These are phyloP conservation scores for Lates calcarifer DNA, from an alignment of 2,113 vertebrate genomes.

Conservation along the genomic window DNA sequence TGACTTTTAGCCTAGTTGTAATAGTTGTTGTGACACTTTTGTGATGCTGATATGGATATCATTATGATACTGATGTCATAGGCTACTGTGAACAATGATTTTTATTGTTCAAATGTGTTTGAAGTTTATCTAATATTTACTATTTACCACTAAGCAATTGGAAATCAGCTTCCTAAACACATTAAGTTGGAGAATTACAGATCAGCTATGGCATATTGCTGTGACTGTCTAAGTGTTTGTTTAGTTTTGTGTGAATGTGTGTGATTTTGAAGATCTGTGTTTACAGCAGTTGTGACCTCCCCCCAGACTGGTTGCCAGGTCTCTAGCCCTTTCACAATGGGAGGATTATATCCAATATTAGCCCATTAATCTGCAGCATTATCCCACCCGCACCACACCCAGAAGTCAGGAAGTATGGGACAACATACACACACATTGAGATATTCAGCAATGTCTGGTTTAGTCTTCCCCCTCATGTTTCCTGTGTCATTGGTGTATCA, in stretches of 20 bases:
- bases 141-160: background rate
- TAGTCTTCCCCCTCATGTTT: slow-evolving; percentile 30
- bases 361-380: slow-evolving; percentile 71
- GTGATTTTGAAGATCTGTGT: slow-evolving; percentile 20
- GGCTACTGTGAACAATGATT: too few relatives aligned
- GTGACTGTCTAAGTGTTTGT: background rate
- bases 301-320: slow-evolving; percentile 21
- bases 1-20: too few relatives aligned
- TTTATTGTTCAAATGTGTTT: too few relatives aligned
- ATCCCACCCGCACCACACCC: slow-evolving; percentile 54
- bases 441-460: slow-evolving; percentile 28
- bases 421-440: slow-evolving; percentile 11
- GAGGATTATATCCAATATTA: slow-evolving; percentile 74
- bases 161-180: background rate
- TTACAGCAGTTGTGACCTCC: slow-evolving; percentile 38
- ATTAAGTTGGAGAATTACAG: background rate
- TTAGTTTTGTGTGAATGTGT: slow-evolving; percentile 15
- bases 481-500: slow-evolving; percentile 51
- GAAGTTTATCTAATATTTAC: too few relatives aligned
- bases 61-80: too few relatives aligned
- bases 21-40: too few relatives aligned
- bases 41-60: too few relatives aligned
- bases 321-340: slow-evolving; percentile 65
- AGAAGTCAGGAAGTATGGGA: slow-evolving; percentile 49
- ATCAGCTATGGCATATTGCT: background rate